Percentiles rank a stretch among this genome's conserved stretches.
Evolutionary conservation across 2,888 invertebrate genomes (phyloP).

Genomic region (Drosophila neotestacea): DNA sequence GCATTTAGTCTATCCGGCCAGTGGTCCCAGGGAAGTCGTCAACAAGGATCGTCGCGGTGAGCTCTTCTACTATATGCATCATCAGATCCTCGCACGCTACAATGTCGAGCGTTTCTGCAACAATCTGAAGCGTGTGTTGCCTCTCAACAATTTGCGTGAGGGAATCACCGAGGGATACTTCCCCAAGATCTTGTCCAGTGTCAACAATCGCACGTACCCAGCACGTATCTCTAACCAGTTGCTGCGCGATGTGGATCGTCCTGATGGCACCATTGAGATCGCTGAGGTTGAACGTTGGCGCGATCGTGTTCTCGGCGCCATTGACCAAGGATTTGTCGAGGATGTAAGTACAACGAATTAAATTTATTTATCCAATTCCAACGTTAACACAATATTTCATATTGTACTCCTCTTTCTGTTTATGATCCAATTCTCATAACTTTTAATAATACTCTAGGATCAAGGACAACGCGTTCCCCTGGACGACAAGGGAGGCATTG

Average conservation of each 20-base stretch:
- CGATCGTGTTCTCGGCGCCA: slow-evolving; percentile 90
- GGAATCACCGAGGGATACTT: slow-evolving; percentile 92
- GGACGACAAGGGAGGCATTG: slow-evolving; percentile 88
- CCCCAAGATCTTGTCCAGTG: slow-evolving; percentile 90
- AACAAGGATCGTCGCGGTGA: slow-evolving; percentile 91
- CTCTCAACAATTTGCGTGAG: slow-evolving; percentile 89
- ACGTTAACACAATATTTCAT: background rate
- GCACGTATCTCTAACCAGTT: slow-evolving; percentile 88
- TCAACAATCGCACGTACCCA: slow-evolving; percentile 90
- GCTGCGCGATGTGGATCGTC: slow-evolving; percentile 89
- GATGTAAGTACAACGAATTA: slow-evolving; percentile 85
- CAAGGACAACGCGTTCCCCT: slow-evolving; percentile 73
- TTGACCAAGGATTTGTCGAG: slow-evolving; percentile 89
- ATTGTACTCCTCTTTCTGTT: background rate
- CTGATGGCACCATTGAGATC: slow-evolving; percentile 86
- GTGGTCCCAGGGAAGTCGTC: slow-evolving; percentile 88
- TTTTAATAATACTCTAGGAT: slow-evolving; percentile 41
- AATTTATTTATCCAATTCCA: background rate
- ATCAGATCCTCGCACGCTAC: slow-evolving; percentile 88
- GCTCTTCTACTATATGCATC: slow-evolving; percentile 91
- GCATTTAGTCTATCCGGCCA: slow-evolving; percentile 94
- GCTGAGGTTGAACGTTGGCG: slow-evolving; percentile 91
- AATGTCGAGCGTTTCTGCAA: slow-evolving; percentile 92
- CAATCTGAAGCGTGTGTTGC: slow-evolving; percentile 88
- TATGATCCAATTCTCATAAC: background rate